A percentile compares a stretch with the other conserved stretches of the same genome.
Conservation (phyloP, 2,113 vertebrate species). For the Thalassarche chlororhynchos region DNA sequence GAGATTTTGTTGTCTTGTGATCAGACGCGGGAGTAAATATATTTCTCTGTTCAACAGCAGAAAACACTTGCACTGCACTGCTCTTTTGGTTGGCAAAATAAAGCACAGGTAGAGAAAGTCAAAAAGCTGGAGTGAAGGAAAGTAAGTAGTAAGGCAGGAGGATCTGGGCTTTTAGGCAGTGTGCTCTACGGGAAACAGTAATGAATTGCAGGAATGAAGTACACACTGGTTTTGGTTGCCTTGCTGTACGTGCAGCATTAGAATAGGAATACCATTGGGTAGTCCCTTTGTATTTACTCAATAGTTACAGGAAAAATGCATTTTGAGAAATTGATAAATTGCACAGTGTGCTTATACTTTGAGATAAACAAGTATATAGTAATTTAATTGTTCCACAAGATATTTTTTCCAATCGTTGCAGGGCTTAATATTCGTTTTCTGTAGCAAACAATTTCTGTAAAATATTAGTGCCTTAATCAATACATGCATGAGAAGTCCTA, state of each 20-base stretch:
- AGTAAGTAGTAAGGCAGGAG: not conserved
- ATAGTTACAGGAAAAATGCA: not conserved
- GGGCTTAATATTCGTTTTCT: not conserved
- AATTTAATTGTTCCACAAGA: not conserved
- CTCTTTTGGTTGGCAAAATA: not conserved
- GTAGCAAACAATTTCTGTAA: not conserved
- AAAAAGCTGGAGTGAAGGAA: not conserved
- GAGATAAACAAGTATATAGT: not conserved
- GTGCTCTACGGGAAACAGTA: not conserved
- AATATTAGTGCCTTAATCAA: not conserved
- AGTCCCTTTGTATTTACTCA: not conserved
- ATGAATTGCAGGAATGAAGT: not conserved
- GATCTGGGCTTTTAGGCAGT: not conserved
- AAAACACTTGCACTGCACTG: not conserved
- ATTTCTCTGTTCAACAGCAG: not conserved
- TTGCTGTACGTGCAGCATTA: rapidly evolving
- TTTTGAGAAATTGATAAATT: not conserved
- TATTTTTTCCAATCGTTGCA: not conserved
- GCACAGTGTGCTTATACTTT: not conserved
- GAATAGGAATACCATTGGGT: not conserved
- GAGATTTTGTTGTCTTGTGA: not conserved
- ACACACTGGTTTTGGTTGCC: not conserved
- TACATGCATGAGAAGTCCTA: not conserved
- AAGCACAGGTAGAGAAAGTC: not conserved
- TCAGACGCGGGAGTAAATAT: not conserved